Evolutionary conservation across 2,888 invertebrate genomes (phyloP).

Genomic region (Pseudoips prasinana): DNA sequence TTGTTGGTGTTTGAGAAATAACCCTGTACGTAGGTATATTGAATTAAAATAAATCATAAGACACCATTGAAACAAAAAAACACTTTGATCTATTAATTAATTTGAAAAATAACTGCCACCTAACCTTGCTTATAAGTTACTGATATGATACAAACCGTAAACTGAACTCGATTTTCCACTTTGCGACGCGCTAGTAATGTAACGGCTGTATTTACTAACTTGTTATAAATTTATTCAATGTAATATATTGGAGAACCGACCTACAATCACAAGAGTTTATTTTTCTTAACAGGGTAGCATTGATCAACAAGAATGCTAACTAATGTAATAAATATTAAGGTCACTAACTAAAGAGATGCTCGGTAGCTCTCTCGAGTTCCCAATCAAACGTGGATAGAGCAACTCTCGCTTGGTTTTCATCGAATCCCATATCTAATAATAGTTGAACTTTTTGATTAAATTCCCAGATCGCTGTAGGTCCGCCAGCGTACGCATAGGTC

Average conservation of each 20-base stretch:
- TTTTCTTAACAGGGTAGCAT: conserved; percentile 21
- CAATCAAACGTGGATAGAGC: conserved; percentile 96
- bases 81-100: no score
- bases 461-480: conserved; percentile 82
- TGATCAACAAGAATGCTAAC: conserved; percentile 15
- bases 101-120: no score
- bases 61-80: no score
- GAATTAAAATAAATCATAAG: no score
- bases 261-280: conserved; percentile 12
- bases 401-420: conserved; percentile 93
- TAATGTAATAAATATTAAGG: conserved; percentile 13
- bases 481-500: conserved; percentile 97
- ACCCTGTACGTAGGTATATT: no score
- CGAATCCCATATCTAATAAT: conserved; percentile 96
- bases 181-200: no score
- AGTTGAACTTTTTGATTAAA: conserved; percentile 94
- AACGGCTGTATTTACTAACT: no score
- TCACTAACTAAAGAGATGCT: conserved; percentile 76
- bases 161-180: no score
- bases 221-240: no score
- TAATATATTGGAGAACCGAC: conserved; percentile 11
- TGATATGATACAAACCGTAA: no score
- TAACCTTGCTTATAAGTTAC: no score
- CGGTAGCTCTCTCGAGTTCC: conserved; percentile 96
- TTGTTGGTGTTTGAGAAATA: no score